Percentiles rank a stretch among this genome's conserved stretches.
Conservation (phyloP, 2,797 vertebrate genomes). For the Lutjanus argentimaculatus region DNA sequence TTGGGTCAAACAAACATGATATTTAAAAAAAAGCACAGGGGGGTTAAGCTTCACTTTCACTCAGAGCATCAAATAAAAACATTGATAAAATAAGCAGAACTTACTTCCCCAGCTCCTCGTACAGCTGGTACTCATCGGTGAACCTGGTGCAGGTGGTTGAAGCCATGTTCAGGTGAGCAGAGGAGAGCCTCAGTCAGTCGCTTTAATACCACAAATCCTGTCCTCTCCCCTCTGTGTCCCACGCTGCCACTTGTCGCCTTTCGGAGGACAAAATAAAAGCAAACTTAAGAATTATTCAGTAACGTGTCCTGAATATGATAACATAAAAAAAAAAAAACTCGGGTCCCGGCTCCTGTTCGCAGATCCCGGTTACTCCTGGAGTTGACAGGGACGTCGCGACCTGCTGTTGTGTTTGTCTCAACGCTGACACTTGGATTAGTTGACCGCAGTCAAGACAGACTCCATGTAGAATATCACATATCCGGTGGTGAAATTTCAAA, state of each 20-base stretch:
- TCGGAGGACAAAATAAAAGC: not conserved
- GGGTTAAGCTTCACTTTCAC: not conserved
- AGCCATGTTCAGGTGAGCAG: conserved; percentile 86
- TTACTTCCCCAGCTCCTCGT: conserved; percentile 98
- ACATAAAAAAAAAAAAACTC: too few species aligned
- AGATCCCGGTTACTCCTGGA: conserved; percentile 30
- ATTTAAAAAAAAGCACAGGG: not conserved
- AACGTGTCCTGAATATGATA: not conserved
- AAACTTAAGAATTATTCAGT: rapidly evolving
- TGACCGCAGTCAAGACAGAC: not conserved
- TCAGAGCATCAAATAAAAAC: rapidly evolving
- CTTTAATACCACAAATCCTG: conserved; percentile 27
- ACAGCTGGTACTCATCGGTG: conserved; percentile 97
- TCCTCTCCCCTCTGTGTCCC: not conserved
- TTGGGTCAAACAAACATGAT: not conserved
- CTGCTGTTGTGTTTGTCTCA: conserved; percentile 46
- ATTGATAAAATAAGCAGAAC: conserved; percentile 30
- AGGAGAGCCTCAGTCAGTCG: conserved; percentile 28
- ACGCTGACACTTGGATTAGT: conserved; percentile 59
- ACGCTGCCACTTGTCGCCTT: conserved; percentile 31
- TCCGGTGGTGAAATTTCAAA: conserved; percentile 27
- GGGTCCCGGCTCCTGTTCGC: conserved; percentile 7
- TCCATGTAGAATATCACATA: rapidly evolving
- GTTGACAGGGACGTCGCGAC: conserved; percentile 63
- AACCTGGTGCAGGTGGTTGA: conserved; percentile 95